A percentile compares a stretch with the other conserved stretches of the same genome.
phyloP scores from a whole-genome alignment of 2,888 invertebrate genomes.

The Lathronympha strigana region DNA sequence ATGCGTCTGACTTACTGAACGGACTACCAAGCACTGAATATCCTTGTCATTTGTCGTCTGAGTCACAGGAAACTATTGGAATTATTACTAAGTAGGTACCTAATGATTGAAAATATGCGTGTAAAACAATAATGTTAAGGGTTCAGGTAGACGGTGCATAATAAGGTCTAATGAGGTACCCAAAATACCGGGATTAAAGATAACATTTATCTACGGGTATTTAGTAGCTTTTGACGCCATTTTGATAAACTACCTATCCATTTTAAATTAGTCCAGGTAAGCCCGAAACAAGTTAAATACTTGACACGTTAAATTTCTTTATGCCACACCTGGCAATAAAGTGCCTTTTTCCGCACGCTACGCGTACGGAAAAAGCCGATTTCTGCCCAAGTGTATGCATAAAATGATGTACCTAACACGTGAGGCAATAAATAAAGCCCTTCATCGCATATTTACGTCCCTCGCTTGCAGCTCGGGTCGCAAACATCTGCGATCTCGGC shows the following conservation, averaged over 20 bases:
- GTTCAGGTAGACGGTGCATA: constrained; percentile 14
- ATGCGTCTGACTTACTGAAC: constrained; percentile 4
- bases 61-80: constrained; percentile 19
- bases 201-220: constrained; percentile 10
- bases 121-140: constrained; percentile 2
- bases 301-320: neutral
- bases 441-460: too few species aligned
- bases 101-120: neutral
- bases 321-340: too few species aligned
- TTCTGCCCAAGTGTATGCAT: too few species aligned
- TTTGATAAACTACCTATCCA: neutral
- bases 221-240: constrained; percentile 17
- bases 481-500: too few species aligned
- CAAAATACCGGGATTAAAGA: constrained; percentile 4
- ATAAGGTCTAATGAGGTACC: constrained; percentile 16
- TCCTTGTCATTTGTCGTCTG: constrained; percentile 6
- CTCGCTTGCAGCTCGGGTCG: too few species aligned
- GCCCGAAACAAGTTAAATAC: neutral
- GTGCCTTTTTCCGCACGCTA: too few species aligned
- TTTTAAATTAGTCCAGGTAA: neutral
- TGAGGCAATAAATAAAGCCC: too few species aligned
- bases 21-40: constrained; percentile 9
- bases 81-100: neutral
- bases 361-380: too few species aligned
- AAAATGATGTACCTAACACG: too few species aligned